phyloP scores from a whole-genome alignment of 2,888 invertebrate genomes.

The Andrena dorsata region DNA sequence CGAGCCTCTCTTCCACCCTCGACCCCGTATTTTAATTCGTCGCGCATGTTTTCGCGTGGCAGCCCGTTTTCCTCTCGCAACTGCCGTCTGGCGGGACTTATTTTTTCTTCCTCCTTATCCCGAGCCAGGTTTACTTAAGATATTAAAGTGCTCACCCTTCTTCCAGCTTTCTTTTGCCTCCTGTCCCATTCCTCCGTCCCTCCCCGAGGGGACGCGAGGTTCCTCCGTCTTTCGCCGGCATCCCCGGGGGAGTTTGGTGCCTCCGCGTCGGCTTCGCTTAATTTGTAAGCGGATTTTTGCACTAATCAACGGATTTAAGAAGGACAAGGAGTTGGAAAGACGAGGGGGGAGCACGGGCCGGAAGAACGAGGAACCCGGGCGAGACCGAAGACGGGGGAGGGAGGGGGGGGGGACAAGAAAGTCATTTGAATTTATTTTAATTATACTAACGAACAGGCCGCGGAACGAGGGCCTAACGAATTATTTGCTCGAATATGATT shows the following conservation, averaged over 20 bases:
- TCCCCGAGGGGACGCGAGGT: slow-evolving; percentile 51
- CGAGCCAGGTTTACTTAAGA: slow-evolving; percentile 83
- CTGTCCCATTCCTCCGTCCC: slow-evolving; percentile 57
- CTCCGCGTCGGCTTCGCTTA: slow-evolving; percentile 81
- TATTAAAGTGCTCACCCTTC: slow-evolving; percentile 81
- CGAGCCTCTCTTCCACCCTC: slow-evolving; percentile 27
- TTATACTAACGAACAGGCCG: slow-evolving; percentile 84
- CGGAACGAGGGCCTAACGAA: slow-evolving; percentile 82
- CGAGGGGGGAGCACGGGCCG: not conserved
- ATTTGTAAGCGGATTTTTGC: slow-evolving; percentile 85
- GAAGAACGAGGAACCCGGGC: slow-evolving; percentile 20
- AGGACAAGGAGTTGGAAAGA: slow-evolving; percentile 61
- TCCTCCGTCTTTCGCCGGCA: slow-evolving; percentile 41
- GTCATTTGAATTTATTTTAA: slow-evolving; percentile 85
- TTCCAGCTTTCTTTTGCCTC: slow-evolving; percentile 55
- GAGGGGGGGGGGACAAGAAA: slow-evolving; percentile 78
- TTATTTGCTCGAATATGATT: slow-evolving; percentile 85
- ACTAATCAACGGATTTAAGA: slow-evolving; percentile 84
- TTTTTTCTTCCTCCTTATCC: slow-evolving; percentile 77
- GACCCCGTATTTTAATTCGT: slow-evolving; percentile 80
- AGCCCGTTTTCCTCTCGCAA: slow-evolving; percentile 43
- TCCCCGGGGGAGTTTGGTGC: slow-evolving; percentile 72
- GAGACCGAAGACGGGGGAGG: slow-evolving; percentile 71
- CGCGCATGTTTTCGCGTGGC: slow-evolving; percentile 79
- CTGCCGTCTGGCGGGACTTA: slow-evolving; percentile 74